Conservation (phyloP, 2,113 vertebrate species). For the Illadopsis cleaveri region DNA sequence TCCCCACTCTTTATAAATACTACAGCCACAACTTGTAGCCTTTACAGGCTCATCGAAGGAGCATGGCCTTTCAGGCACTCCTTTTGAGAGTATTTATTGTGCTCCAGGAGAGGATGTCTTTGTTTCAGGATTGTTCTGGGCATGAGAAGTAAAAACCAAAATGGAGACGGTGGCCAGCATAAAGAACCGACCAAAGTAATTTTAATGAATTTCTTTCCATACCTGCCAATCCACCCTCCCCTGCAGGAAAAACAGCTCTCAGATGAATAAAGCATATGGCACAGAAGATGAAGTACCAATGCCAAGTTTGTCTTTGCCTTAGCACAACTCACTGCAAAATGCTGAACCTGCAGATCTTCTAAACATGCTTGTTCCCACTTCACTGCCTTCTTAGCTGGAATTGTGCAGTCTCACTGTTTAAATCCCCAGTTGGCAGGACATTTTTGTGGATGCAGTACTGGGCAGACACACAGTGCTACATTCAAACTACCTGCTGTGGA, state of each 20-base stretch:
- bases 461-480: background rate
- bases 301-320: slow-evolving; percentile 40
- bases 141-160: slow-evolving; percentile 16
- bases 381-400: background rate
- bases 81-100: background rate
- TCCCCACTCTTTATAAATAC: background rate
- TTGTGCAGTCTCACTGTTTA: background rate
- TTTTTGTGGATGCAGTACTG: background rate
- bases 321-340: background rate
- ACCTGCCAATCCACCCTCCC: slow-evolving; percentile 44
- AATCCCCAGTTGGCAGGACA: background rate
- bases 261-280: slow-evolving; percentile 13
- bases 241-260: slow-evolving; percentile 35
- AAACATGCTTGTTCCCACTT: background rate
- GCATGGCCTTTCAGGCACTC: background rate
- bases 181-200: background rate
- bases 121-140: slow-evolving; percentile 1
- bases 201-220: slow-evolving; percentile 39
- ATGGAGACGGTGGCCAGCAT: background rate
- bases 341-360: slow-evolving; percentile 41
- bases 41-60: background rate
- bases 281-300: background rate
- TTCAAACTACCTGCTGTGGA: background rate
- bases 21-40: background rate
- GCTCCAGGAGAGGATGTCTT: background rate